Evolutionary conservation across 2,797 vertebrate species (phyloP), one percentile per base, ranked within the genome.

Genomic region (Rhinophrynus dorsalis): DNA sequence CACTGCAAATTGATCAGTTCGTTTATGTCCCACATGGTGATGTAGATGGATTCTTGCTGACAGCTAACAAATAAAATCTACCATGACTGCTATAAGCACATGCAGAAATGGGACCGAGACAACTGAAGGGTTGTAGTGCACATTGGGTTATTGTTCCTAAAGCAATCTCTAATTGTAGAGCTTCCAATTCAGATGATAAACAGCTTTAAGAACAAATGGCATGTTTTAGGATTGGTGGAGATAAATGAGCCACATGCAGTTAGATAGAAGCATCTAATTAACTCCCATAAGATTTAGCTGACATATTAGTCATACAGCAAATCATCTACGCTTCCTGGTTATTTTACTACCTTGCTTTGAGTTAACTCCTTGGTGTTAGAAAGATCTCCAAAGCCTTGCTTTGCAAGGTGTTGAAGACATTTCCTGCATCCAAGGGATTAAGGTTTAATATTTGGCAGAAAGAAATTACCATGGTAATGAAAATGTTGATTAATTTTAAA

Each of bases 371-470:
- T n/a, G n/a, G n/a, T n/a, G n/a, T n/a, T n/a, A n/a, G n/a, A n/a
- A n/a, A n/a, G n/a, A n/a, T n/a, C n/a, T n/a, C n/a, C n/a, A n/a
- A n/a, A n/a, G n/a, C n/a, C n/a, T n/a, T n/a, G n/a, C n/a, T n/a
- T n/a, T n/a, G n/a, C n/a, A n/a, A n/a, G n/a, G n/a, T n/a, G n/a
- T n/a, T n/a, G n/a, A n/a, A n/a, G n/a, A n/a, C n/a, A n/a, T n/a
- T n/a, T n/a, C n/a, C n/a, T n/a, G n/a, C n/a, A n/a, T n/a, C n/a
- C n/a, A n/a, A n/a, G n/a, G n/a, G n/a, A 79, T 80, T 79, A 78
- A 81, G 82, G 52, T 78, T 85, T 83, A 75, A 81, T 83, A 85
- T 26, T 30, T 78, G 79, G 85, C 79, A 78, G 68, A 78, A 73
- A 77, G 60, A 67, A 75, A 55, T 76, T 57, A 70, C 70, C 79